These are phyloP conservation scores for Percina caprodes DNA, from an alignment of 2,113 vertebrate genomes.

Conservation along the genomic window DNA sequence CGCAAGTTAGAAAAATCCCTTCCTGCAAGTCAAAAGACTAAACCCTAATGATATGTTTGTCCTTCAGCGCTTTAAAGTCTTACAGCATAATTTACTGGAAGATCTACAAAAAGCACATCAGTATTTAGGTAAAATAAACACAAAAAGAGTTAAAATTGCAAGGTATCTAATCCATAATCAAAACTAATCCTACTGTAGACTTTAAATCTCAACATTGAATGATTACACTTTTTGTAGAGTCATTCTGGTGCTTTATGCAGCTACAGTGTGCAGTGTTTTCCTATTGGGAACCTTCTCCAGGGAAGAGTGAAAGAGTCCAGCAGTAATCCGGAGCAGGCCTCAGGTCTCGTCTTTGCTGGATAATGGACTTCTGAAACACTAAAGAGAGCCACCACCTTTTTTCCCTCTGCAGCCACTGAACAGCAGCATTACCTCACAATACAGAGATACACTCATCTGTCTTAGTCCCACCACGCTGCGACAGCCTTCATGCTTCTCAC, in stretches of 20 bases:
- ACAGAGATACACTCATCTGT: constrained; percentile 7
- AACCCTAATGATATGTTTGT: too few relatives aligned
- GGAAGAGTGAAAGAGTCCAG: neutral
- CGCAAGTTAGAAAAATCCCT: too few relatives aligned
- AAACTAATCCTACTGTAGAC: neutral
- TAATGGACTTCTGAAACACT: constrained; percentile 11
- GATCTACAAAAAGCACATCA: too few relatives aligned
- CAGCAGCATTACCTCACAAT: constrained; percentile 21
- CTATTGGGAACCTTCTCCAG: neutral
- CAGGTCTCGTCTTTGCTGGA: constrained; percentile 4
- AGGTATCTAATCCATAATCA: neutral
- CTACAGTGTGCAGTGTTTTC: neutral
- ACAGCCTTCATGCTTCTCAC: neutral
- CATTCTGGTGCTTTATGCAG: neutral
- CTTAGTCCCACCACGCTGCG: neutral
- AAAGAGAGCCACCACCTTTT: neutral
- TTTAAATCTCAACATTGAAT: neutral
- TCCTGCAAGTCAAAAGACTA: too few relatives aligned
- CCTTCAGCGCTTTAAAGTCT: too few relatives aligned
- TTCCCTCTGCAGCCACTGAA: constrained; percentile 1
- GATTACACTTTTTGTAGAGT: neutral
- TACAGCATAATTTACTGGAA: too few relatives aligned
- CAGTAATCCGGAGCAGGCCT: neutral
- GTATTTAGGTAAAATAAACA: too few relatives aligned
- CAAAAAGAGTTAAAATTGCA: too few relatives aligned